These are phyloP conservation scores for Orthonyx spaldingii DNA, from an alignment of 2,113 vertebrate genomes.

Conservation along the genomic window DNA sequence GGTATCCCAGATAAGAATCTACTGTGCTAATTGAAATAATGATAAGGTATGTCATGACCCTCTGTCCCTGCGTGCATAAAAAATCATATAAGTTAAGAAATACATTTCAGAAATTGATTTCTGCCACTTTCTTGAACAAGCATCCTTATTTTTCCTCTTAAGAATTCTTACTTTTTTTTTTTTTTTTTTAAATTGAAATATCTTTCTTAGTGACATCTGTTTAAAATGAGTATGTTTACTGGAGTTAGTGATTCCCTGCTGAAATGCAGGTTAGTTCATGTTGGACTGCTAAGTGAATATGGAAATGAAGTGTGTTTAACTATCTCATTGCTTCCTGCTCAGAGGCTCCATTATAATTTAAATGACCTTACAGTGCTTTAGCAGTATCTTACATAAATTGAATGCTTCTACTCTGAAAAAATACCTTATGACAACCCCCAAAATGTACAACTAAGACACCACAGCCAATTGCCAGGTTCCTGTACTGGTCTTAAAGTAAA, in stretches of 20 bases:
- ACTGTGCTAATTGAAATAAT: not conserved
- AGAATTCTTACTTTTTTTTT: not conserved
- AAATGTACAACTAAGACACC: not conserved
- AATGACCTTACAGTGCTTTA: not conserved
- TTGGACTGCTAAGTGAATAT: not conserved
- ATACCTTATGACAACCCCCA: not conserved
- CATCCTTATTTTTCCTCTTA: not conserved
- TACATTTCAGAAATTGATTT: not conserved
- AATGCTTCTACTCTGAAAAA: not conserved
- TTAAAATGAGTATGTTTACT: not conserved
- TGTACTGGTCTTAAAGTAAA: not conserved
- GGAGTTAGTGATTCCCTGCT: not conserved
- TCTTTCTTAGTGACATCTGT: not conserved
- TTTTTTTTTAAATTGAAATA: too few relatives aligned
- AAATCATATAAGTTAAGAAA: not conserved
- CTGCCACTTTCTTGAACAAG: not conserved
- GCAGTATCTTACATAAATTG: not conserved
- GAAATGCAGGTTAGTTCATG: not conserved
- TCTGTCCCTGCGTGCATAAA: fast-evolving
- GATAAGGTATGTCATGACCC: not conserved
- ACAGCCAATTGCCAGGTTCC: not conserved
- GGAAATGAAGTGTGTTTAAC: not conserved
- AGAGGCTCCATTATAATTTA: not conserved
- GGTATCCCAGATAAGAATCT: not conserved
- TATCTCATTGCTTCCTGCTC: not conserved